Percentiles rank a stretch among this genome's conserved stretches.
phyloP scores from a whole-genome alignment of 2,797 vertebrate species.

The Pangasius larnaudii region DNA sequence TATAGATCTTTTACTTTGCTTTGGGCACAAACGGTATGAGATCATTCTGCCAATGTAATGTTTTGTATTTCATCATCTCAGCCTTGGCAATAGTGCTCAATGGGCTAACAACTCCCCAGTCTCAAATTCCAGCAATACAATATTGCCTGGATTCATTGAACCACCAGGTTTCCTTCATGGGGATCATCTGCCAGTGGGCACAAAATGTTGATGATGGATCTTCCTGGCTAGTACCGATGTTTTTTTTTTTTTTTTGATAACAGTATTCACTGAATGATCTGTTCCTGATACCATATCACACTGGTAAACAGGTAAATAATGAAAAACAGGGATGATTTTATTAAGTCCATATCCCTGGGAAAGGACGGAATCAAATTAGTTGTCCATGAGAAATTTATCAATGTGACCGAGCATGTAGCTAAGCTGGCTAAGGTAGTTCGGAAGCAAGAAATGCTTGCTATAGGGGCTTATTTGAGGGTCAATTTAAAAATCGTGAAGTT shows the following conservation, averaged over 20 bases:
- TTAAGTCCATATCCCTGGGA: neutral
- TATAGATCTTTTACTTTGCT: constrained; percentile 34
- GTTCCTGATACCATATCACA: neutral
- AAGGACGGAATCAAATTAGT: neutral
- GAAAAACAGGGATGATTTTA: neutral
- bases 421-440: neutral
- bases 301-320: constrained; percentile 4
- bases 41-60: constrained; percentile 25
- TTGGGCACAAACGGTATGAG: constrained; percentile 27
- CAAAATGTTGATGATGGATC: constrained; percentile 5
- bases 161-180: constrained; percentile 9
- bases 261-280: neutral
- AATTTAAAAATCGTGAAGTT: neutral
- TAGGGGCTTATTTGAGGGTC: neutral
- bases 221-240: neutral
- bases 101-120: constrained; percentile 28
- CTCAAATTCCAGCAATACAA: constrained; percentile 18
- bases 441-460: neutral
- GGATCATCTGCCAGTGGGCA: constrained; percentile 20
- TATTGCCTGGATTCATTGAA: constrained; percentile 26
- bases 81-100: constrained; percentile 21
- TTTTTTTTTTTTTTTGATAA: neutral
- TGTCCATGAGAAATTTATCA: neutral
- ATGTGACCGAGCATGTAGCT: neutral
- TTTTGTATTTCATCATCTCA: constrained; percentile 34